These are phyloP conservation scores for Sinocyclocheilus anshuiensis DNA, from an alignment of 2,113 vertebrate species.

Conservation along the genomic window DNA sequence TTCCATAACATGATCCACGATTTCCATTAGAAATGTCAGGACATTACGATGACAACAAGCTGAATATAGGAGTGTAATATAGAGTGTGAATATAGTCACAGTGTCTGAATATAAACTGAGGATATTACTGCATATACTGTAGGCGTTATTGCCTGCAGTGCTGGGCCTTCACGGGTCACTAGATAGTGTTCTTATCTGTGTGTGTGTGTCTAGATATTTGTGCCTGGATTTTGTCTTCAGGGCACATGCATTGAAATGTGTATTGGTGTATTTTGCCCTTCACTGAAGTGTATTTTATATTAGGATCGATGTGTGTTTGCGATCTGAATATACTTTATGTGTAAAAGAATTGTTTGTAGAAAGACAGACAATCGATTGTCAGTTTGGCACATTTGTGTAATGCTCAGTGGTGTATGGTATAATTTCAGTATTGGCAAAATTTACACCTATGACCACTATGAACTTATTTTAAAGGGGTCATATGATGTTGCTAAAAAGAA, in stretches of 20 bases:
- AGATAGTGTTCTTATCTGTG: slow-evolving; percentile 21
- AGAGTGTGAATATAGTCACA: slow-evolving; percentile 53
- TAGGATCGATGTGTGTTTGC: too few relatives aligned
- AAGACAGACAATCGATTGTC: not conserved
- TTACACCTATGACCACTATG: not conserved
- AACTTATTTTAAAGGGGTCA: not conserved
- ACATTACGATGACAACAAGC: slow-evolving; percentile 63
- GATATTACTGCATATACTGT: slow-evolving; percentile 51
- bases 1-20: slow-evolving; percentile 47
- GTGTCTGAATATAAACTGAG: slow-evolving; percentile 67
- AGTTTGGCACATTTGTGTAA: not conserved
- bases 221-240: slow-evolving; percentile 6
- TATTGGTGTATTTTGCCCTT: not conserved
- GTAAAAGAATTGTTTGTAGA: not conserved
- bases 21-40: slow-evolving; percentile 59
- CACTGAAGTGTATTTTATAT: too few relatives aligned
- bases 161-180: slow-evolving; percentile 29
- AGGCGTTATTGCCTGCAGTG: slow-evolving; percentile 57
- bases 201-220: not conserved
- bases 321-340: not conserved
- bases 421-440: not conserved
- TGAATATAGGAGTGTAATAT: slow-evolving; percentile 66
- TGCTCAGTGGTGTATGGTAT: not conserved
- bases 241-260: slow-evolving; percentile 14
- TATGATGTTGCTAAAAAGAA: too few relatives aligned